Percentiles rank a stretch among this genome's conserved stretches.
These are phyloP conservation scores for Cacatua alba DNA, from an alignment of 2,113 vertebrate species.

Conservation along the genomic window DNA sequence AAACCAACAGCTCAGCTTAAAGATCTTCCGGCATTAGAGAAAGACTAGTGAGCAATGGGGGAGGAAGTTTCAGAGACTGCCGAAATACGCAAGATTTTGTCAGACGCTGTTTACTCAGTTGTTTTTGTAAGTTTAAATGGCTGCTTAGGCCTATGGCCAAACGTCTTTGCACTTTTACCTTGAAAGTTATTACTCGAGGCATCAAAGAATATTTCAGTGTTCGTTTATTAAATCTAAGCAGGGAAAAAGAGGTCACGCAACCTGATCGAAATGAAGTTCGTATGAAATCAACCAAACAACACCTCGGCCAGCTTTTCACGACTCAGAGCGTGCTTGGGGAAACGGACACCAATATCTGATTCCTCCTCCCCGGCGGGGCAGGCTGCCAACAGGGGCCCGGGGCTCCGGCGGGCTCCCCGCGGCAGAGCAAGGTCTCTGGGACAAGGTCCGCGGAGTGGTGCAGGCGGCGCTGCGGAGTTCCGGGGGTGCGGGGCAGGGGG, in stretches of 20 bases:
- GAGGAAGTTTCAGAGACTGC: neutral
- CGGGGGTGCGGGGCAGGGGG: rapidly evolving
- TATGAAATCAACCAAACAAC: neutral
- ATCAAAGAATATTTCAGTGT: neutral
- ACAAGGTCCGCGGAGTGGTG: rapidly evolving
- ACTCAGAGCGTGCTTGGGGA: neutral
- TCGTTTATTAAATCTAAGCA: neutral
- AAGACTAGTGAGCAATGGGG: neutral
- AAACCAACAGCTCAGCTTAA: neutral
- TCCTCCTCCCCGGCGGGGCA: neutral
- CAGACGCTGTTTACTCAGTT: constrained; percentile 12
- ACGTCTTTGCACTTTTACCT: neutral
- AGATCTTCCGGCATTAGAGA: neutral
- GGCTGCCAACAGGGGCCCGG: neutral
- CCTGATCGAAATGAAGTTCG: neutral
- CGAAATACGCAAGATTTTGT: neutral
- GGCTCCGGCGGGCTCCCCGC: rapidly evolving
- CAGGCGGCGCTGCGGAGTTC: rapidly evolving
- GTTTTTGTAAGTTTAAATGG: neutral
- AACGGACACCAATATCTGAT: constrained; percentile 3
- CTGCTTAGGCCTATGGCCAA: neutral
- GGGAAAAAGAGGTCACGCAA: neutral
- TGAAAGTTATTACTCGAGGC: neutral
- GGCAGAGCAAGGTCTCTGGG: neutral
- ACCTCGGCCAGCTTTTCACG: neutral